These are phyloP conservation scores for Apamea sordens DNA, from an alignment of 2,888 invertebrate species.

Conservation along the genomic window DNA sequence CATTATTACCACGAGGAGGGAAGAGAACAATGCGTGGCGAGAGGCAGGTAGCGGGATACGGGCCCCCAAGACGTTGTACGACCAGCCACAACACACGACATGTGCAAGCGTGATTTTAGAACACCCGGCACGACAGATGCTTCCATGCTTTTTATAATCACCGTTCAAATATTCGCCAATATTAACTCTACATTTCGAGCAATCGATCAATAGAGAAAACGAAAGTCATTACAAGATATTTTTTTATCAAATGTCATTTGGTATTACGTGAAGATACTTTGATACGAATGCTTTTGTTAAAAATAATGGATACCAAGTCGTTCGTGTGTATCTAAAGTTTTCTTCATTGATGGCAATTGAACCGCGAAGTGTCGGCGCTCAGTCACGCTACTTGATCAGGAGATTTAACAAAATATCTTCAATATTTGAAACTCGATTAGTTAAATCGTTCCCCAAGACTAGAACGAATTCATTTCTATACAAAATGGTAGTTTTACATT, in stretches of 20 bases:
- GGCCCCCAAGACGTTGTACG: constrained; percentile 77
- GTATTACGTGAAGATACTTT: constrained; percentile 58
- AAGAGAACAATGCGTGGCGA: constrained; percentile 78
- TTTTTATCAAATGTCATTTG: constrained; percentile 46
- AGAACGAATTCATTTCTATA: constrained; percentile 59
- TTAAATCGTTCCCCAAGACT: constrained; percentile 48
- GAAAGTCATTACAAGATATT: constrained; percentile 51
- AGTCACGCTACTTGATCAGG: constrained; percentile 73
- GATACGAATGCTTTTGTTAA: constrained; percentile 73
- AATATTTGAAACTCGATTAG: constrained; percentile 51
- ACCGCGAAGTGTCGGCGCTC: constrained; percentile 77
- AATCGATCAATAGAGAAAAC: constrained; percentile 59
- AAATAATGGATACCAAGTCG: constrained; percentile 71
- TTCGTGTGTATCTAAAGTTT: constrained; percentile 82
- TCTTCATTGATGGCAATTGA: constrained; percentile 77
- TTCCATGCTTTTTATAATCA: constrained; percentile 59
- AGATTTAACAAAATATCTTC: constrained; percentile 67
- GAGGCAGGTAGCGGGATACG: constrained; percentile 87
- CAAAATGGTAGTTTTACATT: constrained; percentile 46
- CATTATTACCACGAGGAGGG: constrained; percentile 77
- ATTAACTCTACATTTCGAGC: constrained; percentile 36
- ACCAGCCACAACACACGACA: constrained; percentile 72
- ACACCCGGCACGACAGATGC: constrained; percentile 83
- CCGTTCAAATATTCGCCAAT: constrained; percentile 65
- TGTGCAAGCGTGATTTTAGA: constrained; percentile 79